A percentile compares a stretch with the other conserved stretches of the same genome.
These are phyloP conservation scores for Cephus spinipes DNA, from an alignment of 2,888 invertebrate genomes.

Conservation along the genomic window DNA sequence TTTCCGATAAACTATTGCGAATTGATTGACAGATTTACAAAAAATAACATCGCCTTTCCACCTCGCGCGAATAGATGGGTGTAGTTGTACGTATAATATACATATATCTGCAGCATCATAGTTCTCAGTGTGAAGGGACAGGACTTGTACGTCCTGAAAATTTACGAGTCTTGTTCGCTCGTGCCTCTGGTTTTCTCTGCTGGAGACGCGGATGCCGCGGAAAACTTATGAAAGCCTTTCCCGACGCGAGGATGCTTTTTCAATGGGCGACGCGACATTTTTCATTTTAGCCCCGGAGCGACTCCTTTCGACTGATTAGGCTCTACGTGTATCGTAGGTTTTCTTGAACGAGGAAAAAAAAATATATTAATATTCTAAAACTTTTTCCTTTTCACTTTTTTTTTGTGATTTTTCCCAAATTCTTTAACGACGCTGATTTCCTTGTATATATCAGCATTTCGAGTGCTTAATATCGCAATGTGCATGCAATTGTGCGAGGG, in stretches of 20 bases:
- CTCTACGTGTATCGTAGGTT: neutral
- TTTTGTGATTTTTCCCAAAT: too few relatives aligned
- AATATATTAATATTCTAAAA: neutral
- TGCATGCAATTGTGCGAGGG: neutral
- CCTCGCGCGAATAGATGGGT: neutral
- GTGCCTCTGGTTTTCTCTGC: slow-evolving; percentile 20
- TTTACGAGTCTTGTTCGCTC: slow-evolving; percentile 52
- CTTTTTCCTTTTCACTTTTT: neutral
- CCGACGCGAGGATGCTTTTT: slow-evolving; percentile 35
- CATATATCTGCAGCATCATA: neutral
- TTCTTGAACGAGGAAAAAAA: neutral
- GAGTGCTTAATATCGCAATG: neutral
- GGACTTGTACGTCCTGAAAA: slow-evolving; percentile 33
- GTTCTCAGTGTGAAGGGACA: neutral
- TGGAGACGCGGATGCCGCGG: slow-evolving; percentile 5
- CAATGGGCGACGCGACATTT: slow-evolving; percentile 42
- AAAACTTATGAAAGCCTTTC: slow-evolving; percentile 36
- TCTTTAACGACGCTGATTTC: neutral
- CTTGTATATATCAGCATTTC: neutral
- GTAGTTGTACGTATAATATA: neutral
- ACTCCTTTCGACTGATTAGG: neutral
- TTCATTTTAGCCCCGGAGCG: slow-evolving; percentile 29
- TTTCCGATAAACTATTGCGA: neutral
- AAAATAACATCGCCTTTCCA: slow-evolving; percentile 29
- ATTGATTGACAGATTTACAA: slow-evolving; percentile 13